phyloP scores from a whole-genome alignment of 2,113 vertebrate genomes.

The Odocoileus hemionus region DNA sequence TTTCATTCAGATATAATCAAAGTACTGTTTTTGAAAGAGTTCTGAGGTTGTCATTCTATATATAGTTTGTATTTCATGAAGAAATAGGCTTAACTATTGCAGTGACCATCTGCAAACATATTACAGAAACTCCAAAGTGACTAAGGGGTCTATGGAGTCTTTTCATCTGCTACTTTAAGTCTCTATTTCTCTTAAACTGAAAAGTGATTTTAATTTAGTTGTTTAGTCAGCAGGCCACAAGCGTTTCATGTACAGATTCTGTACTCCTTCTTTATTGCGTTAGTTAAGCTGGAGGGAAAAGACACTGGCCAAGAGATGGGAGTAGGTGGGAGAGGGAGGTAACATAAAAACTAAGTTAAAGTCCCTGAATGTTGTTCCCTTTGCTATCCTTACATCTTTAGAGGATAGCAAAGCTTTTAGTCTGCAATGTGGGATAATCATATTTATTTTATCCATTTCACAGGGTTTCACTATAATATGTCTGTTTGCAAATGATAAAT shows the following conservation, averaged over 20 bases:
- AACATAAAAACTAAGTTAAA: not conserved
- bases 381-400: not conserved
- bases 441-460: not conserved
- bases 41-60: not conserved
- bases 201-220: not conserved
- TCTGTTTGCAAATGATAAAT: not conserved
- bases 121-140: not conserved
- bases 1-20: constrained; percentile 17
- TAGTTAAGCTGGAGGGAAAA: not conserved
- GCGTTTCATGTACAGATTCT: not conserved
- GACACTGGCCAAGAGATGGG: not conserved
- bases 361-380: not conserved
- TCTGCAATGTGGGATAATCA: not conserved
- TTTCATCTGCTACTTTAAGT: not conserved
- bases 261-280: not conserved
- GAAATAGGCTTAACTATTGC: not conserved
- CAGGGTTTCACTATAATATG: not conserved
- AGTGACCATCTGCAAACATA: not conserved
- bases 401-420: not conserved
- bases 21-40: not conserved
- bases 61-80: not conserved
- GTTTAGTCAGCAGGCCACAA: not conserved
- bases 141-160: not conserved
- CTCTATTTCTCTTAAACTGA: not conserved
- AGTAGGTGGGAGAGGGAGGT: accelerated